phyloP scores from a whole-genome alignment of 35 echinoderm and acorn worm species.

The Apostichopus californicus region DNA sequence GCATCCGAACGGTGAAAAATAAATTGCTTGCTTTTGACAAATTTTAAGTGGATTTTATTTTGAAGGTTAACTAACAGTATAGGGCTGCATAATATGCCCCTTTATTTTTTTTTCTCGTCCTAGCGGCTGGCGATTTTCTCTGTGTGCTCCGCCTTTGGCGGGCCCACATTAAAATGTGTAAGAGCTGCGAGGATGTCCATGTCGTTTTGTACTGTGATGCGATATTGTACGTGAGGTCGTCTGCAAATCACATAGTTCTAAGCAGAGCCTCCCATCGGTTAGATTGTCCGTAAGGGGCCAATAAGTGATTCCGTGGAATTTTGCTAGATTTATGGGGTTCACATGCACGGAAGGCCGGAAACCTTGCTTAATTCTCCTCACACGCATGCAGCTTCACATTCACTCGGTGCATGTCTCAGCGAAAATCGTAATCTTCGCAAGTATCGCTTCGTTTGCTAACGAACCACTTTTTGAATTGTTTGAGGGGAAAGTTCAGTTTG shows the following conservation, averaged over 20 bases:
- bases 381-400: background rate
- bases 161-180: conserved; percentile 15
- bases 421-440: background rate
- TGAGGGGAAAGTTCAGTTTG: too few relatives aligned
- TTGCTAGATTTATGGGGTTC: conserved; percentile 22
- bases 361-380: background rate
- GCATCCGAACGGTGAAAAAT: background rate
- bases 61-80: background rate
- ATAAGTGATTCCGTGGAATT: conserved; percentile 10
- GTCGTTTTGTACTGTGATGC: background rate
- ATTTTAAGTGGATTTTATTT: conserved; percentile 6
- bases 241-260: background rate
- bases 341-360: background rate
- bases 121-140: background rate
- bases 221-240: background rate
- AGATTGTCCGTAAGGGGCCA: conserved; percentile 10
- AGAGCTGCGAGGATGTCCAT: background rate
- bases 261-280: background rate
- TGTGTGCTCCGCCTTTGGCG: background rate
- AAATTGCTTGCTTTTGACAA: background rate
- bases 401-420: too few relatives aligned
- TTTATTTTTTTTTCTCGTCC: background rate
- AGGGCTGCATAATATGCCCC: background rate
- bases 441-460: background rate
- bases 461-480: background rate